Evolutionary conservation across 2,113 vertebrate species (phyloP), one percentile per base, ranked within the genome.

Genomic region (Psilopsiagon aurifrons): DNA sequence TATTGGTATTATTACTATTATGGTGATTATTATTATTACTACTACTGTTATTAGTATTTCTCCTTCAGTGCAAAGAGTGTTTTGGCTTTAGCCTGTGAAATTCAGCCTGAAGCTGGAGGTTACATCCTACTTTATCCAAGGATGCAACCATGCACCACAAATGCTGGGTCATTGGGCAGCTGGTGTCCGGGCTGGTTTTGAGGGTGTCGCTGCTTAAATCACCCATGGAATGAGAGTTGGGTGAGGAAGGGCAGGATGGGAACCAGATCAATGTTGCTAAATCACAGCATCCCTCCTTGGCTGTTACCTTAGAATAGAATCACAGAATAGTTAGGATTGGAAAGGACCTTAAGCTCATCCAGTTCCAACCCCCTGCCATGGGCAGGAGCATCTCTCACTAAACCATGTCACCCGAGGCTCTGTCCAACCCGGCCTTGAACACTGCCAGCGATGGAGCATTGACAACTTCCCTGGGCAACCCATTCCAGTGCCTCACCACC

Each of bases 201-300:
- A 51, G 41, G 35, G 18, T 43, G 63, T 37, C 4, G 0, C 28
- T 25, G 37, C 23, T 46, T 66, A 66, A 83, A 83, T 71, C 28
- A 46, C 43, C 64, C 3, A 0, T 1, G 1, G 46, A 47, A n/a
- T n/a, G 87, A 60, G 35, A 35, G 35, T 51, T 4, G 2, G 69
- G 31, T 8, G 2, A 52, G 52, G 44, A 44, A 3, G 12, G 23
- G 23, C 41, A 43, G n/a, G 31, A 28, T 1, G 0, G 59, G 66
- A 64, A 11, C 13, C 8, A 5, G 44, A 59, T 35, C 22, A 4
- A 9, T 4, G 35, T 37, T 33, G 18, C 49, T 78, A 37, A 29
- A 52, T 49, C 43, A 5, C 15, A 29, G 1, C 2, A 1, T 60
- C 37, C 23, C 28, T 62, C 47, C 76, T 81, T 4, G 1, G 54